Evolutionary conservation across 2,888 invertebrate species (phyloP).

Genomic region (Sminthurides aquaticus): DNA sequence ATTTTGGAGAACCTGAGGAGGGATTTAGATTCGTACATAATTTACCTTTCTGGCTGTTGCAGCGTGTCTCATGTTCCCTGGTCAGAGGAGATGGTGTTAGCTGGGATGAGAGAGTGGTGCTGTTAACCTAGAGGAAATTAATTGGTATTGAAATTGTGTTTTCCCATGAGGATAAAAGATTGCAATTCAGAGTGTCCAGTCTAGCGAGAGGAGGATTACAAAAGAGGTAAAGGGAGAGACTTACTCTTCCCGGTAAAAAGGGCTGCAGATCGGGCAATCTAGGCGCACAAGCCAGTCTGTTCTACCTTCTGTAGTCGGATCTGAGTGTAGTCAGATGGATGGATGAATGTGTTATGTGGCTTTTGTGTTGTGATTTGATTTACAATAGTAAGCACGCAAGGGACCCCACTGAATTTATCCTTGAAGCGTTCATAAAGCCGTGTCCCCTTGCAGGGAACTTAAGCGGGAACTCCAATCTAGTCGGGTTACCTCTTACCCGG

Average conservation of each 20-base stretch:
- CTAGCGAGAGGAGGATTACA: constrained; percentile 35
- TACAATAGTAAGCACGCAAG: constrained; percentile 17
- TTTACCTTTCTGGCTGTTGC: too few species aligned
- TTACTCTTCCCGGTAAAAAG: constrained; percentile 32
- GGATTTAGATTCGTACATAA: constrained; percentile 5
- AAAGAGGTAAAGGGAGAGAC: constrained; percentile 28
- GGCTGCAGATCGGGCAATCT: constrained; percentile 22
- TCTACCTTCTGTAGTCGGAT: constrained; percentile 8
- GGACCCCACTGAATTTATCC: too few species aligned
- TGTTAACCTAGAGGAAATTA: constrained; percentile 31
- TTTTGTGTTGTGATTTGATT: constrained; percentile 30
- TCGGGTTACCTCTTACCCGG: too few species aligned
- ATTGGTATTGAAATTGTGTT: constrained; percentile 41
- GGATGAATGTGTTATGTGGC: constrained; percentile 21
- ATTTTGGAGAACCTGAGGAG: not conserved
- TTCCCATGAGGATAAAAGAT: constrained; percentile 37
- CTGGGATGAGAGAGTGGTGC: not conserved
- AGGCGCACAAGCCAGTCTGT: too few species aligned
- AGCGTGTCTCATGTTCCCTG: too few species aligned
- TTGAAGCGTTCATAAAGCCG: too few species aligned
- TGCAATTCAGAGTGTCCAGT: constrained; percentile 36
- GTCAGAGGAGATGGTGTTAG: not conserved
- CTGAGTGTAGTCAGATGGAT: constrained; percentile 22
- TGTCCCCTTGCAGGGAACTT: too few species aligned
- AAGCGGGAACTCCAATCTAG: too few species aligned